phyloP scores from a whole-genome alignment of 2,888 invertebrate species.

The Leucoma salicis region DNA sequence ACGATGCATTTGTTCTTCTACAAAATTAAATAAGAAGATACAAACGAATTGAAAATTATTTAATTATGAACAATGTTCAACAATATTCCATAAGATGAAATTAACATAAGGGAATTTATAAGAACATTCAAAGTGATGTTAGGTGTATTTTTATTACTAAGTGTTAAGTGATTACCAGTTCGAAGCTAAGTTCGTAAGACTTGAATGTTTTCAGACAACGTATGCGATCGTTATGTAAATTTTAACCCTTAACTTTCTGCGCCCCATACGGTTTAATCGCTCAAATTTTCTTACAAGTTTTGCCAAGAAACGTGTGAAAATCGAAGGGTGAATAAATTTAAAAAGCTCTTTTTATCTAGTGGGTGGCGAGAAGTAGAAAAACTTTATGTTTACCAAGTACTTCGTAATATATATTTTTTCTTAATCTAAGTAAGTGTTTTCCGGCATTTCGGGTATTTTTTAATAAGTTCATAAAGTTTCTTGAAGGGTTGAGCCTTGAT shows the following conservation, averaged over 20 bases:
- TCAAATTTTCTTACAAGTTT: slow-evolving; percentile 66
- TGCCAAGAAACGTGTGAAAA: slow-evolving; percentile 58
- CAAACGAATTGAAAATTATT: no score
- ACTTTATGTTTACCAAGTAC: slow-evolving; percentile 61
- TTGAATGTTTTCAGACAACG: slow-evolving; percentile 29
- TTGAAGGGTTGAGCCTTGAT: slow-evolving; percentile 37
- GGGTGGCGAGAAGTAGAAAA: slow-evolving; percentile 51
- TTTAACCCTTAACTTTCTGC: slow-evolving; percentile 74
- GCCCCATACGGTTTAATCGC: slow-evolving; percentile 71
- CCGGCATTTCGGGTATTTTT: slow-evolving; percentile 39
- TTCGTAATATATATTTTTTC: slow-evolving; percentile 45
- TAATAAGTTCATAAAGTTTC: slow-evolving; percentile 42
- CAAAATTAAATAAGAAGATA: no score
- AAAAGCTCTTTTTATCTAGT: slow-evolving; percentile 75
- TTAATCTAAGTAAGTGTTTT: slow-evolving; percentile 55
- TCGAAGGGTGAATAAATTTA: slow-evolving; percentile 81
- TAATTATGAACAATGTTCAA: no score
- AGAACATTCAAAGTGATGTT: no score
- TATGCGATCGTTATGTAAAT: slow-evolving; percentile 68
- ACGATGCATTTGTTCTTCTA: no score
- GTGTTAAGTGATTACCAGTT: slow-evolving; percentile 29
- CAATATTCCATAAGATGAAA: no score
- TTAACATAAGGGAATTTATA: no score
- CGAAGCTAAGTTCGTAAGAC: slow-evolving; percentile 14
- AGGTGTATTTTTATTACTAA: slow-evolving; percentile 12